These are phyloP conservation scores for Dasysyrphus tricinctus DNA, from an alignment of 2,888 invertebrate genomes.

Conservation along the genomic window DNA sequence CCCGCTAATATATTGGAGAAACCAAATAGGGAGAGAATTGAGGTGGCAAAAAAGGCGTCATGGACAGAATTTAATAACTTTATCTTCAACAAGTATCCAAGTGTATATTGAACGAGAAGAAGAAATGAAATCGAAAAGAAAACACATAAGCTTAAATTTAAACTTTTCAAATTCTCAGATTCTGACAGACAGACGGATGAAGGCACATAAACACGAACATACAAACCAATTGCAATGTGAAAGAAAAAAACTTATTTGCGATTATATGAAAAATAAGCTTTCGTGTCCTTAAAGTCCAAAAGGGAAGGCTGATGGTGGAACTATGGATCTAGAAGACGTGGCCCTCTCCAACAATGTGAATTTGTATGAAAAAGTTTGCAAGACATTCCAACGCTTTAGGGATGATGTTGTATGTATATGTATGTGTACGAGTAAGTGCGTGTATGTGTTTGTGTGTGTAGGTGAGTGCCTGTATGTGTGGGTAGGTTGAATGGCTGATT, in stretches of 20 bases:
- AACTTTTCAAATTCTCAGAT: conserved; percentile 23
- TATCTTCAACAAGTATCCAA: conserved; percentile 72
- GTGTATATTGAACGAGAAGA: conserved; percentile 25
- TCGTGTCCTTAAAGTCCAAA: conserved; percentile 58
- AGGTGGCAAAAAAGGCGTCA: conserved; percentile 35
- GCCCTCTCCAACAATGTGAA: neutral
- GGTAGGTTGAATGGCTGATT: conserved; percentile 73
- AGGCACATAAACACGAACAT: conserved; percentile 12
- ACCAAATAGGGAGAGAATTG: neutral
- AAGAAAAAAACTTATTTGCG: conserved; percentile 35
- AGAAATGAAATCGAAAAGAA: conserved; percentile 56
- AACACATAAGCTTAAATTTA: conserved; percentile 56
- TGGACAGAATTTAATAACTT: conserved; percentile 68
- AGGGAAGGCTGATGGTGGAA: neutral
- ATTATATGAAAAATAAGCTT: conserved; percentile 58
- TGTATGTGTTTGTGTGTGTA: conserved; percentile 25
- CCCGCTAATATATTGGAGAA: conserved; percentile 15
- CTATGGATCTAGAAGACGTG: neutral
- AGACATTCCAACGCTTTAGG: conserved; percentile 68
- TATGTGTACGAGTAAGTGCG: conserved; percentile 7
- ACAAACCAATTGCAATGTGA: conserved; percentile 35
- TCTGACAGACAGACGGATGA: conserved; percentile 23
- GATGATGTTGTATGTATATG: conserved; percentile 6
- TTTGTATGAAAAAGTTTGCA: conserved; percentile 55
- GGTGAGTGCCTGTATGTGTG: conserved; percentile 40